These are phyloP conservation scores for Subacronicta megacephala DNA, from an alignment of 2,888 invertebrate species.

Conservation along the genomic window DNA sequence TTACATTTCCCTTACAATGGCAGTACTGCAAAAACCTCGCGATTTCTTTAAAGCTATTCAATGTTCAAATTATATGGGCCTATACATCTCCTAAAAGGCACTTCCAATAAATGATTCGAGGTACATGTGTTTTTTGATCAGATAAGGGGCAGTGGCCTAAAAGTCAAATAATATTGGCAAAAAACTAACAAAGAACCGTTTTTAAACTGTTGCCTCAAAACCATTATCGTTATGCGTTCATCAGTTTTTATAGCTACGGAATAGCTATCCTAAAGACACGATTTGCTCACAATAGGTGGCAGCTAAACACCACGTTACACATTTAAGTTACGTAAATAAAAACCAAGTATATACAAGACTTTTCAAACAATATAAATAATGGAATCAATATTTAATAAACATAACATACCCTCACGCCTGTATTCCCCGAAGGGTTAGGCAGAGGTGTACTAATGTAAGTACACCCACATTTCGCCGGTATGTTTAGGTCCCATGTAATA, in stretches of 20 bases:
- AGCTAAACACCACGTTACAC: not conserved
- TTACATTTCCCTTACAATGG: conserved; percentile 1
- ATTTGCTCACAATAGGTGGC: not conserved
- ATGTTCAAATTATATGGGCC: conserved; percentile 2
- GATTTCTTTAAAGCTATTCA: conserved; percentile 1
- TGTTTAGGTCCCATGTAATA: too few species aligned
- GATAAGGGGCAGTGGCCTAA: conserved; percentile 48
- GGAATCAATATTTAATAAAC: too few species aligned
- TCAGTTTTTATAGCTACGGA: conserved; percentile 18
- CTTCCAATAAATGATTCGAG: conserved; percentile 12
- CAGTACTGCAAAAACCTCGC: conserved; percentile 10
- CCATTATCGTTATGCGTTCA: conserved; percentile 15
- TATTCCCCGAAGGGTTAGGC: too few species aligned
- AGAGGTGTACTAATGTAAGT: too few species aligned
- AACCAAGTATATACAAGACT: too few species aligned
- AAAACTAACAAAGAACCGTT: conserved; percentile 44
- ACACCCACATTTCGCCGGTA: too few species aligned
- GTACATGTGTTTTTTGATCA: conserved; percentile 29
- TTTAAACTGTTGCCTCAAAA: conserved; percentile 39
- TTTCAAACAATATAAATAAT: too few species aligned
- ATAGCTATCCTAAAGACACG: conserved; percentile 7
- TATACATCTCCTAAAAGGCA: conserved; percentile 3
- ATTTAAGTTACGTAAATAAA: too few species aligned
- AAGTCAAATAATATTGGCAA: conserved; percentile 32
- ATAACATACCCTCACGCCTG: too few species aligned